A percentile compares a stretch with the other conserved stretches of the same genome.
These are phyloP conservation scores for Betta splendens DNA, from an alignment of 2,797 vertebrate species.

Conservation along the genomic window DNA sequence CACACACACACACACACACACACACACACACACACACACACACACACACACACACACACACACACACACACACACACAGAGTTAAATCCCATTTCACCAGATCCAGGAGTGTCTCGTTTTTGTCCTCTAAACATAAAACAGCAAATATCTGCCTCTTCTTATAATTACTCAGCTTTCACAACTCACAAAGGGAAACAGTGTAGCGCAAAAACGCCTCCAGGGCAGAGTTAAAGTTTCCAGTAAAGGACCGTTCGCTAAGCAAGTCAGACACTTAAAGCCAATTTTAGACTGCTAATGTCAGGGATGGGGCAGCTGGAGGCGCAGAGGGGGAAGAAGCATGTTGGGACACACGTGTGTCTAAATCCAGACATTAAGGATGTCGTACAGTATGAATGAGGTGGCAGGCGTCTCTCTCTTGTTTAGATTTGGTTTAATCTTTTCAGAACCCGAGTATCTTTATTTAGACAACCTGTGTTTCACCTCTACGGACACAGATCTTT, in stretches of 20 bases:
- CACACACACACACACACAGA: no score
- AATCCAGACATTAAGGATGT: constrained; percentile 1
- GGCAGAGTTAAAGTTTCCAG: constrained; percentile 46
- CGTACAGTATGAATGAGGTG: no score
- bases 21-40: constrained; percentile 13
- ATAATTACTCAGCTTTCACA: constrained; percentile 41
- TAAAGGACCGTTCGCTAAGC: constrained; percentile 39
- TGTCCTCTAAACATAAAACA: constrained; percentile 39
- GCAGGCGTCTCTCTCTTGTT: no score
- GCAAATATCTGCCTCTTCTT: constrained; percentile 29
- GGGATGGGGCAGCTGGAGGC: constrained; percentile 15
- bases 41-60: constrained; percentile 23
- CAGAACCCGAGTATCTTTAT: no score
- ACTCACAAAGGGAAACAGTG: constrained; percentile 34
- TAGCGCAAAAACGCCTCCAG: constrained; percentile 24
- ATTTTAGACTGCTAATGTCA: constrained; percentile 44
- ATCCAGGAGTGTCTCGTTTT: constrained; percentile 39
- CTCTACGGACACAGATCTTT: neutral
- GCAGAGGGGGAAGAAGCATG: constrained; percentile 19
- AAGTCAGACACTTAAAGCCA: constrained; percentile 45
- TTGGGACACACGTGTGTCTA: constrained; percentile 30
- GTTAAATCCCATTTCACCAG: constrained; percentile 56
- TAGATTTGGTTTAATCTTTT: no score
- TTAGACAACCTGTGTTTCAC: neutral
- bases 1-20: no score